Base-by-base conservation (phyloP, 2,888 invertebrate species). In the Scrobipalpa atriplicella region DNA sequence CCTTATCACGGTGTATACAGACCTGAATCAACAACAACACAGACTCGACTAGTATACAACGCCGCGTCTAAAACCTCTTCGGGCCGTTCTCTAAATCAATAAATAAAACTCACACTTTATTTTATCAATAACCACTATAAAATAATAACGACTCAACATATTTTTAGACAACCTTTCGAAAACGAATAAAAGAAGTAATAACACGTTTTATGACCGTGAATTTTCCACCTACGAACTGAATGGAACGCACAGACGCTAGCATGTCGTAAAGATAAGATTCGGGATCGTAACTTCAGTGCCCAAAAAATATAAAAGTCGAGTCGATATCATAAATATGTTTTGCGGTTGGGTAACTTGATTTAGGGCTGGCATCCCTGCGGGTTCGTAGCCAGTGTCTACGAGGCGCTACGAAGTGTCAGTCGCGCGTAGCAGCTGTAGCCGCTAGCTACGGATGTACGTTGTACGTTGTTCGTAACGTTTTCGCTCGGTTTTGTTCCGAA, bases 291-390 rank as follows among this genome's bases (percentile, higher is more conserved):
- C 56, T 56, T 62, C 56, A 65, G 29, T 65, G 62, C 65, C 62
- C 39, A 65, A 58, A 62, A 43, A 65, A 62, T 65, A 68, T 61
- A 66, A 66, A 64, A 66, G 36, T 66, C 52, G 52, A 64, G 60
- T 66, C 66, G 66, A 70, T 60, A 65, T 65, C 64, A 63, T 68
- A 67, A 70, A 68, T 63, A 68, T 62, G 62, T 63, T 65, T 62
- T 65, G 75, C 77, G 76, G 74, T 76, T 69, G 78, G 83, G 78
- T 80, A 81, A 82, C 82, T 79, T 75, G 65, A 75, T 74, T 77
- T 76, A 69, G 75, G 73, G 75, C 81, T 82, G 86, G 84, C 69
- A 86, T 79, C 84, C 76, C 84, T 60, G 71, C 39, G 69, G 71
- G 1, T 13, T 18, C 52, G 63, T 52, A 77, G 76, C 70, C 85